Evolutionary conservation across 2,113 vertebrate genomes (phyloP).

Genomic region (Ariopsis seemanni): DNA sequence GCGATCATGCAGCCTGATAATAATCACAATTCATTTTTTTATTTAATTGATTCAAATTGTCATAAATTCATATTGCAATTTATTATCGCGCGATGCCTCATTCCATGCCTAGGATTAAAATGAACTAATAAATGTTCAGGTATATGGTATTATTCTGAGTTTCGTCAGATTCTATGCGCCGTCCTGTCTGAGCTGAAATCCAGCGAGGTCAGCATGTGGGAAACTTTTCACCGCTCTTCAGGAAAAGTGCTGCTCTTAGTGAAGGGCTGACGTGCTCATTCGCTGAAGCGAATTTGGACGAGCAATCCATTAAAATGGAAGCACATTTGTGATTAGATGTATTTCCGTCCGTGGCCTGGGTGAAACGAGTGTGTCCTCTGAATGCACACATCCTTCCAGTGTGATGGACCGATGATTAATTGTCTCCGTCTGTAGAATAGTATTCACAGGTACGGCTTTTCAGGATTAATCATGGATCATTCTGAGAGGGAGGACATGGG

Average conservation of each 20-base stretch:
- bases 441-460: constrained; percentile 48
- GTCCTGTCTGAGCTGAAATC: background rate
- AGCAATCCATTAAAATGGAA: constrained; percentile 43
- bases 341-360: constrained; percentile 38
- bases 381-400: constrained; percentile 40
- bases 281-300: background rate
- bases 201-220: constrained; percentile 13
- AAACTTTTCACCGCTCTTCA: constrained; percentile 4
- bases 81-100: no score
- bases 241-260: background rate
- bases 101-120: background rate
- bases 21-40: no score
- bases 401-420: constrained; percentile 55
- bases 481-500: constrained; percentile 18
- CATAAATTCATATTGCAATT: no score
- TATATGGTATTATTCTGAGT: background rate
- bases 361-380: constrained; percentile 38
- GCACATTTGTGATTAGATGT: constrained; percentile 53
- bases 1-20: no score
- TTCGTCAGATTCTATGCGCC: background rate
- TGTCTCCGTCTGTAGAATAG: constrained; percentile 38
- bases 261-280: constrained; percentile 7
- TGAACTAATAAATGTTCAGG: background rate
- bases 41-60: no score
- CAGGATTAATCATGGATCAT: constrained; percentile 52